Evolutionary conservation across 53 echinoderm and acorn worm genomes (phyloP).

Genomic region (Glandiceps talaboti): DNA sequence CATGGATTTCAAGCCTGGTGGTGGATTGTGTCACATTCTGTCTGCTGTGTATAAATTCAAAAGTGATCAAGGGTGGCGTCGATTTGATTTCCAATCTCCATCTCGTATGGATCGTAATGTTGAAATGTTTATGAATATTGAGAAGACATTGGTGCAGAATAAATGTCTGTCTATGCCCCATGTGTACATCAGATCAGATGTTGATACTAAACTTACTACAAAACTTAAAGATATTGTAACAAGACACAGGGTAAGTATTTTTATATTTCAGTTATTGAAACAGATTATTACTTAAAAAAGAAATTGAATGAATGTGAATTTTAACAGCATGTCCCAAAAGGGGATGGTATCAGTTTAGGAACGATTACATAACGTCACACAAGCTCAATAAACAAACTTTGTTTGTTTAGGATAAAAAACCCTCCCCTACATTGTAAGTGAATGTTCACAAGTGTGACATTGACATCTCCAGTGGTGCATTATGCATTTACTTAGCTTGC

Average conservation of each 20-base stretch:
- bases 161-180: slow-evolving; percentile 60
- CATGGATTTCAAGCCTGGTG: slow-evolving; percentile 84
- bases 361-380: too few species aligned
- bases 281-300: too few species aligned
- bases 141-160: slow-evolving; percentile 70
- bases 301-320: too few species aligned
- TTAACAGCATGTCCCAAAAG: background rate
- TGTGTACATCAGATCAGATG: slow-evolving; percentile 75
- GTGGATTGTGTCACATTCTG: slow-evolving; percentile 83
- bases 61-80: slow-evolving; percentile 98
- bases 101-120: slow-evolving; percentile 98
- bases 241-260: slow-evolving; percentile 71
- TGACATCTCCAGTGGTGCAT: too few species aligned
- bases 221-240: slow-evolving; percentile 95
- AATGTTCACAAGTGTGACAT: too few species aligned
- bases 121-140: slow-evolving; percentile 99
- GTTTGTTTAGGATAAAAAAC: too few species aligned
- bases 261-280: too few species aligned
- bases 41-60: slow-evolving; percentile 96
- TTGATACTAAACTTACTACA: slow-evolving; percentile 62
- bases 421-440: too few species aligned
- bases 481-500: too few species aligned
- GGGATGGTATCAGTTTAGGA: background rate
- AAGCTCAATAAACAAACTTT: too few species aligned
- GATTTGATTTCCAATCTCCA: slow-evolving; percentile 99